A percentile compares a stretch with the other conserved stretches of the same genome.
phyloP scores from a whole-genome alignment of 1,140 invertebrate species.

The Cotesia vestalis region DNA sequence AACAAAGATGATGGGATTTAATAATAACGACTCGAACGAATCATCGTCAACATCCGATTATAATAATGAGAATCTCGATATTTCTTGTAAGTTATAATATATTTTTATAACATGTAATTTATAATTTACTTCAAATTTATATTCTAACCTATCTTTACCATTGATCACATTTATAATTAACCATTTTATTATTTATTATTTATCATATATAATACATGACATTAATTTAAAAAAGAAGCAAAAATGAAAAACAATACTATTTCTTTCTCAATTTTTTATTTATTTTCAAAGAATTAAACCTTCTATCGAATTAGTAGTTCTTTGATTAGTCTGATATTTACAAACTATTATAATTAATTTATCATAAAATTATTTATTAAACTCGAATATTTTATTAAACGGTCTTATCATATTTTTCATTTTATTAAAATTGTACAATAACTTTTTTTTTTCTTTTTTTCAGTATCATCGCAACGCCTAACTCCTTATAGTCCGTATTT shows the following conservation, averaged over 20 bases:
- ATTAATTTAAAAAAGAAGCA: no score
- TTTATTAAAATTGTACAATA: background rate
- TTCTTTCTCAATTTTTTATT: no score
- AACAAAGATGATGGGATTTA: constrained; percentile 56
- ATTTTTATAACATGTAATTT: constrained; percentile 25
- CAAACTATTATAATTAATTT: background rate
- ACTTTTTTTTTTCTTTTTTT: constrained; percentile 38
- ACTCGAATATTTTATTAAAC: background rate
- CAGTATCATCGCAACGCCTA: constrained; percentile 57
- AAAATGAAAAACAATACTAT: no score
- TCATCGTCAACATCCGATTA: constrained; percentile 33
- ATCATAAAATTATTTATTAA: background rate
- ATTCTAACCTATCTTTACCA: constrained; percentile 32
- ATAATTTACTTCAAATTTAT: constrained; percentile 18
- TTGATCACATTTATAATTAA: background rate
- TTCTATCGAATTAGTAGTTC: no score
- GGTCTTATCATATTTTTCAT: background rate
- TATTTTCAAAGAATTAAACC: no score
- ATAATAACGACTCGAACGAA: constrained; percentile 38
- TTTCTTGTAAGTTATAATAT: constrained; percentile 45
- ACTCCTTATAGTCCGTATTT: constrained; percentile 85
- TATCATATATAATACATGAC: no score
- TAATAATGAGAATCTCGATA: constrained; percentile 42
- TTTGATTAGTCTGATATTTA: no score
- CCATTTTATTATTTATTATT: no score